phyloP scores from a whole-genome alignment of 2,888 invertebrate species.

The Nomada flava region DNA sequence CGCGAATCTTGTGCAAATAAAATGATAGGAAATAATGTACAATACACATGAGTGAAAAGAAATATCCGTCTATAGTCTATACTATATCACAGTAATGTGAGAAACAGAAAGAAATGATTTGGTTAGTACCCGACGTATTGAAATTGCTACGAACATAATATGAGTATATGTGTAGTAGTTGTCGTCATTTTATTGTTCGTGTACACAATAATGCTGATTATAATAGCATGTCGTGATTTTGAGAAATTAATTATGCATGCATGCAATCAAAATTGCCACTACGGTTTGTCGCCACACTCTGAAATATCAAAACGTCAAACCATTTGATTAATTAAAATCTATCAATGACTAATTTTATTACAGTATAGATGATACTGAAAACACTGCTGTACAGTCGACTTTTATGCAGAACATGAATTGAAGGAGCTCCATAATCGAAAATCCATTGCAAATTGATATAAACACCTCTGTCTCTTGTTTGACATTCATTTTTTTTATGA shows the following conservation, averaged over 20 bases:
- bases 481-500: no score
- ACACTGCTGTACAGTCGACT: background rate
- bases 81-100: no score
- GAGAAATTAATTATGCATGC: conserved; percentile 58
- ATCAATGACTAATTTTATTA: conserved; percentile 29
- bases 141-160: no score
- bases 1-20: background rate
- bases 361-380: background rate
- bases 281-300: conserved; percentile 4
- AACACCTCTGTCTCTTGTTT: no score
- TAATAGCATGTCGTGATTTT: conserved; percentile 27
- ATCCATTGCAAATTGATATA: no score
- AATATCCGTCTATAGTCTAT: no score
- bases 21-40: background rate
- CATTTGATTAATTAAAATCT: conserved; percentile 32
- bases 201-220: conserved; percentile 19
- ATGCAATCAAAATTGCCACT: conserved; percentile 44
- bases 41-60: no score
- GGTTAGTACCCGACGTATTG: no score
- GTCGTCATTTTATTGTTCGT: background rate
- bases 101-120: no score
- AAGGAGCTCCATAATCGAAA: no score
- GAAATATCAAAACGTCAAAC: conserved; percentile 30
- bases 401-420: background rate
- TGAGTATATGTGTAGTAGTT: no score